These are phyloP conservation scores for Saturnia pavonia DNA, from an alignment of 2,888 invertebrate genomes.

Conservation along the genomic window DNA sequence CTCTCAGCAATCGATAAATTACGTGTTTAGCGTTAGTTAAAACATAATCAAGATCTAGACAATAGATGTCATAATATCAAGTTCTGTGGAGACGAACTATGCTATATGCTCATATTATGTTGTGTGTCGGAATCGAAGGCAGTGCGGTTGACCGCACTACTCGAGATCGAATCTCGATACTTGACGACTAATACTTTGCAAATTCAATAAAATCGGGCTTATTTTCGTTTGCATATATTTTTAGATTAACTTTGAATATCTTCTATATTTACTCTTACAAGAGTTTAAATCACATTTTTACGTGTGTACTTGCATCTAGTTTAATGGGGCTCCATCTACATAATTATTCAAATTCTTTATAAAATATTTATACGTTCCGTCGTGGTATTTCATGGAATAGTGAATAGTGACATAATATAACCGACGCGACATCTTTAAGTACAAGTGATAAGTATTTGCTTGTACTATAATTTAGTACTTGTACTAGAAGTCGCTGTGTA, in stretches of 20 bases:
- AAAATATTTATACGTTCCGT: too few relatives aligned
- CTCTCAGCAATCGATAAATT: too few relatives aligned
- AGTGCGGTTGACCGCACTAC: slow-evolving; percentile 61
- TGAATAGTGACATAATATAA: not conserved
- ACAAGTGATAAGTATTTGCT: slow-evolving; percentile 6
- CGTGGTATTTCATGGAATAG: too few relatives aligned
- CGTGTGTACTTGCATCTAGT: too few relatives aligned
- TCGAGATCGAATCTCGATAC: slow-evolving; percentile 45
- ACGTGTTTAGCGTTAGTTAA: not conserved
- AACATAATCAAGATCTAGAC: slow-evolving; percentile 13
- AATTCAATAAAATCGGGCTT: slow-evolving; percentile 39
- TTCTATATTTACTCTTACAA: not conserved
- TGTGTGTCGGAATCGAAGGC: slow-evolving; percentile 34
- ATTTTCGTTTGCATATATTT: not conserved
- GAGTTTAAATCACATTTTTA: too few relatives aligned
- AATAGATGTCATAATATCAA: slow-evolving; percentile 35
- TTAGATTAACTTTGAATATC: not conserved
- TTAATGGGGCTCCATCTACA: too few relatives aligned
- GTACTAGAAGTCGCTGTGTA: slow-evolving; percentile 1
- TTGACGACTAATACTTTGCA: slow-evolving; percentile 25
- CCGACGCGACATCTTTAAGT: not conserved
- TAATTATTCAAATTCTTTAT: too few relatives aligned
- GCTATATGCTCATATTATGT: slow-evolving; percentile 24
- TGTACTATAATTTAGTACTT: slow-evolving; percentile 4
- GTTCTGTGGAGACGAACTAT: slow-evolving; percentile 34